Evolutionary conservation across 2,888 invertebrate species (phyloP).

Genomic region (Ditylenchus weischeri): DNA sequence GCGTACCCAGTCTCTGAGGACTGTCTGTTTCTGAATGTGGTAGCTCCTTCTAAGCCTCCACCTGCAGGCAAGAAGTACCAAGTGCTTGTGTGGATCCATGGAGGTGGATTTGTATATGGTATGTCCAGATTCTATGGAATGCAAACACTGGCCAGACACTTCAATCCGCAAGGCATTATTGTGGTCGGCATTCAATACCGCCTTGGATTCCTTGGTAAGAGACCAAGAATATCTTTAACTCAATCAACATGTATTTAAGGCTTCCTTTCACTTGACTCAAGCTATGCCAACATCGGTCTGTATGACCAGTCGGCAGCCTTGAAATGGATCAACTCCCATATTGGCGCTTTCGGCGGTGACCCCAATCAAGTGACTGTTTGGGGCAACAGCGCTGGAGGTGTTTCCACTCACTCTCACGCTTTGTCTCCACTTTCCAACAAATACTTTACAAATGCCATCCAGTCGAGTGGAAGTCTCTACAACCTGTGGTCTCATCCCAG

Average conservation of each 20-base stretch:
- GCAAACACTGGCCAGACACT: slow-evolving; percentile 36
- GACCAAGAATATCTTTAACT: too few species aligned
- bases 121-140: slow-evolving; percentile 45
- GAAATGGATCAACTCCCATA: slow-evolving; percentile 28
- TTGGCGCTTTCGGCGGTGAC: slow-evolving; percentile 33
- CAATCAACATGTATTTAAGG: slow-evolving; percentile 6
- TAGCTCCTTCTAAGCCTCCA: slow-evolving; percentile 4
- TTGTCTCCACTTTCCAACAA: slow-evolving; percentile 3
- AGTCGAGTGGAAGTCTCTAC: too few species aligned
- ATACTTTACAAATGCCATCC: not conserved
- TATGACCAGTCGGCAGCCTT: slow-evolving; percentile 34
- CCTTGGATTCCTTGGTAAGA: slow-evolving; percentile 76
- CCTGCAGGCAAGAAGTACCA: not conserved
- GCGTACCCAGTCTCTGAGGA: slow-evolving; percentile 68
- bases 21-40: slow-evolving; percentile 85
- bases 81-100: slow-evolving; percentile 69
- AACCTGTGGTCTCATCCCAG: too few species aligned
- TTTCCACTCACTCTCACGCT: not conserved
- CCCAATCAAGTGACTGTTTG: slow-evolving; percentile 30
- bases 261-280: slow-evolving; percentile 8
- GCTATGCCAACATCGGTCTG: slow-evolving; percentile 24
- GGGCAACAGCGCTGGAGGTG: slow-evolving; percentile 27
- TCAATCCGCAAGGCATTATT: slow-evolving; percentile 72
- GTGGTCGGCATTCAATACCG: slow-evolving; percentile 90
- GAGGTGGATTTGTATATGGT: slow-evolving; percentile 84